Conservation (phyloP, 2,888 invertebrate genomes). For the Drosophila cracens region DNA sequence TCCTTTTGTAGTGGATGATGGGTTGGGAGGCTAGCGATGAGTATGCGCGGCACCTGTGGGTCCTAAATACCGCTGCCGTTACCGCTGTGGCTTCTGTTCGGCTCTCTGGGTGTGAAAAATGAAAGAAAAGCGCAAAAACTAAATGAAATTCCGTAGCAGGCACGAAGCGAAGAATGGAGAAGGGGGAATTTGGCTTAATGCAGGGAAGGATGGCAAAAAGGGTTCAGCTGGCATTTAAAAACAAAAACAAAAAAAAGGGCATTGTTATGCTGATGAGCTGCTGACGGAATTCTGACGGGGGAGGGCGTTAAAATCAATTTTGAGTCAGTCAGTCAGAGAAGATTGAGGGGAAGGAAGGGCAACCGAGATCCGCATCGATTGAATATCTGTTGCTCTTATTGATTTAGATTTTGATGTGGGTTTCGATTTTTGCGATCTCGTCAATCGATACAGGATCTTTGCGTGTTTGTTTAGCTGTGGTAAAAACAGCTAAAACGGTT, state of each 20-base stretch:
- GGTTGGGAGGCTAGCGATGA: constrained; percentile 13
- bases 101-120: constrained; percentile 61
- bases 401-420: constrained; percentile 59
- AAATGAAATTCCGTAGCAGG: constrained; percentile 42
- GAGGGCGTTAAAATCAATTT: constrained; percentile 69
- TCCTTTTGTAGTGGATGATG: constrained; percentile 27
- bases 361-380: constrained; percentile 38
- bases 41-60: constrained; percentile 59
- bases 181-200: constrained; percentile 37
- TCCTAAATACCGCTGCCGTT: not conserved
- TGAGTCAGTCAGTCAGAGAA: constrained; percentile 36
- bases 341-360: not conserved
- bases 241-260: not conserved
- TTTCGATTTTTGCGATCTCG: constrained; percentile 26
- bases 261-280: constrained; percentile 73
- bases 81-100: constrained; percentile 14
- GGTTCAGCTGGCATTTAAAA: constrained; percentile 22
- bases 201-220: constrained; percentile 47
- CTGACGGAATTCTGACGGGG: constrained; percentile 17
- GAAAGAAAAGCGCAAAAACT: constrained; percentile 39
- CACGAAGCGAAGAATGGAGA: constrained; percentile 30
- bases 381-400: constrained; percentile 64
- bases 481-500: constrained; percentile 45
- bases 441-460: constrained; percentile 9
- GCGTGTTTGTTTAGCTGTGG: constrained; percentile 63